phyloP scores from a whole-genome alignment of 2,797 vertebrate genomes.

The Artibeus jamaicensis region DNA sequence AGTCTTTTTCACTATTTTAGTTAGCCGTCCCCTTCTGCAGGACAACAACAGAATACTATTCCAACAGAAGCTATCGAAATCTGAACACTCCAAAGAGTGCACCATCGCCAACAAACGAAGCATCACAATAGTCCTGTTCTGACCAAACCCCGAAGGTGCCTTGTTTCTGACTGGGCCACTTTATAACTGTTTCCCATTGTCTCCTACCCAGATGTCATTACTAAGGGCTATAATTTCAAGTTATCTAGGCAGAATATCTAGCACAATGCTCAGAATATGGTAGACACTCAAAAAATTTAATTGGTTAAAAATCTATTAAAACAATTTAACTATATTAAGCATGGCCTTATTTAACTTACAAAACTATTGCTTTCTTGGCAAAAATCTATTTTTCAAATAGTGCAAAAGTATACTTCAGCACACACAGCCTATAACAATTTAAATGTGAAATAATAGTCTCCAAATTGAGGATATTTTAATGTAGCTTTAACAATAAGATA shows the following conservation, averaged over 20 bases:
- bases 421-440: background rate
- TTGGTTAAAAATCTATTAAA: background rate
- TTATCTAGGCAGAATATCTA: background rate
- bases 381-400: conserved; percentile 33
- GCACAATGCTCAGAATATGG: background rate
- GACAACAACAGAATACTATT: background rate
- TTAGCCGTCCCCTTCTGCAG: background rate
- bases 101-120: background rate
- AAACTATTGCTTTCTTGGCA: background rate
- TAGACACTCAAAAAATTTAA: background rate
- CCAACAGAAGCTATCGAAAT: background rate
- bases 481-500: conserved; percentile 9
- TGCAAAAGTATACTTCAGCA: background rate
- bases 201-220: background rate
- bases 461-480: conserved; percentile 34
- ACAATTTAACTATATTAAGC: background rate
- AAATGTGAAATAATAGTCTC: conserved; percentile 4
- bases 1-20: background rate
- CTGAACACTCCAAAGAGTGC: rapidly evolving
- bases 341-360: background rate
- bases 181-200: background rate
- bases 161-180: background rate
- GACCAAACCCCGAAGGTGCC: background rate
- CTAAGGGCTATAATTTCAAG: background rate
- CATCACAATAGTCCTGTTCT: background rate